Evolutionary conservation across 2,797 vertebrate species (phyloP).

Genomic region (Scomberomorus guttatus): DNA sequence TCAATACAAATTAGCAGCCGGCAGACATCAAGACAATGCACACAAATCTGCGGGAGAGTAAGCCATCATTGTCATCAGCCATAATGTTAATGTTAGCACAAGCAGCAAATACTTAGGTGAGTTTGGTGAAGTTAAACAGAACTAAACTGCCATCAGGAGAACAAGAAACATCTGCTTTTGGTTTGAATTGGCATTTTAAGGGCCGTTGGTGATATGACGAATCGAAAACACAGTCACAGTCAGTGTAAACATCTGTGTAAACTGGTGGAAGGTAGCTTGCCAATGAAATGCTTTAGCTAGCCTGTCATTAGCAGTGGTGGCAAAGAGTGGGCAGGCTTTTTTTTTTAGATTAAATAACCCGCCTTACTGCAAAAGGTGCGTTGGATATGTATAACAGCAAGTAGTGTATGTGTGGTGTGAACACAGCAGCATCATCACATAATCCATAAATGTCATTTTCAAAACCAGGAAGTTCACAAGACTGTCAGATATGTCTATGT

Average conservation of each 20-base stretch:
- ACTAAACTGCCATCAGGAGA: neutral
- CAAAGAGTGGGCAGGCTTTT: neutral
- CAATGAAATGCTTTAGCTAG: neutral
- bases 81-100: neutral
- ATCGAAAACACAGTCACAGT: neutral
- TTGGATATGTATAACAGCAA: neutral
- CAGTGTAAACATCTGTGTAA: neutral
- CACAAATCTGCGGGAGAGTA: neutral
- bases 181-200: neutral
- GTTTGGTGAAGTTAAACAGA: neutral
- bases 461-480: conserved; percentile 15
- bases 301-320: neutral
- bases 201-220: neutral
- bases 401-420: neutral
- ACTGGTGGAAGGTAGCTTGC: too few relatives aligned
- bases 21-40: neutral
- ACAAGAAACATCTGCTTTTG: neutral
- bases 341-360: neutral
- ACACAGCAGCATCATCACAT: neutral
- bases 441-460: conserved; percentile 11
- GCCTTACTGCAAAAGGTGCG: neutral
- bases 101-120: neutral
- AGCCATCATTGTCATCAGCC: neutral
- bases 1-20: too few relatives aligned
- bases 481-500: neutral